These are phyloP conservation scores for Pseudomyrmex gracilis DNA, from an alignment of 1,140 invertebrate species.

Conservation along the genomic window DNA sequence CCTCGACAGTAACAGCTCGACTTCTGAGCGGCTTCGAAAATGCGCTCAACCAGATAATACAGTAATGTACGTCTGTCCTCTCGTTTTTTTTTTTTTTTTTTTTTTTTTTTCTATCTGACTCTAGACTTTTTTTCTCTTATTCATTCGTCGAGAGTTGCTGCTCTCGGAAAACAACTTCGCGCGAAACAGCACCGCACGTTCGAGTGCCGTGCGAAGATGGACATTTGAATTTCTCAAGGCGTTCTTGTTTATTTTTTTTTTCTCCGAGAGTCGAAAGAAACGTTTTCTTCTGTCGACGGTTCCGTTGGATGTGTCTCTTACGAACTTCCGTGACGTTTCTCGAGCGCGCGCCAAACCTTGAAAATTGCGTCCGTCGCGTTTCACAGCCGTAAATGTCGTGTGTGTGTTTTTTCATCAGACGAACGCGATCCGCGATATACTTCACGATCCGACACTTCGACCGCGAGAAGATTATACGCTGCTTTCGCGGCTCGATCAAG, in stretches of 20 bases:
- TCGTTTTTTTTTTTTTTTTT: not conserved
- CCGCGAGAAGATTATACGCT: conserved; percentile 5
- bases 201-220: not conserved
- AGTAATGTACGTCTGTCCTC: not conserved
- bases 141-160: not conserved
- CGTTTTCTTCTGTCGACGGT: not conserved
- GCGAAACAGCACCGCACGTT: not conserved
- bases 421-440: conserved; percentile 3
- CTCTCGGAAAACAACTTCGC: not conserved
- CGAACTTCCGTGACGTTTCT: not conserved
- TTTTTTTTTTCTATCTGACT: not conserved
- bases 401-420: conserved; percentile 1
- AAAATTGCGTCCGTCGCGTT: conserved; percentile 33
- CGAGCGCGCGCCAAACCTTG: not conserved
- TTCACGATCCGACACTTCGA: not conserved
- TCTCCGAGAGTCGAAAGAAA: not conserved
- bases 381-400: conserved; percentile 49
- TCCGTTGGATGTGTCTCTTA: not conserved
- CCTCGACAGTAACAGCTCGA: conserved; percentile 2
- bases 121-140: not conserved
- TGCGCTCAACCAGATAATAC: not conserved
- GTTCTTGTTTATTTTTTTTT: no score
- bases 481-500: not conserved
- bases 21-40: conserved; percentile 17
- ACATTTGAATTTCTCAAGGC: no score